These are phyloP conservation scores for Brachymystax lenok DNA, from an alignment of 2,797 vertebrate species.

Conservation along the genomic window DNA sequence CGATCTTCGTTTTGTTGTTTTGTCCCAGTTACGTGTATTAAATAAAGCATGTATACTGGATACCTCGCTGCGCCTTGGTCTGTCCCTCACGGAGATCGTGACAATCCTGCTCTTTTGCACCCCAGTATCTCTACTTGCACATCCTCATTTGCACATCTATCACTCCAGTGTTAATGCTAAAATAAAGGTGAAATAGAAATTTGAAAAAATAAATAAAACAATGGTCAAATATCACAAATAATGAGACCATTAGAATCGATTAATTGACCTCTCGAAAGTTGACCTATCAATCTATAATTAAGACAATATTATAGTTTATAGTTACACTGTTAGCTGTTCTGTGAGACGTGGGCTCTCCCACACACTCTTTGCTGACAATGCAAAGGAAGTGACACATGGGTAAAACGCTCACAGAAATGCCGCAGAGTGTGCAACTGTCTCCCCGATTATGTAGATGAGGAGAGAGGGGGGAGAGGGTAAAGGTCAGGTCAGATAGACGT, in stretches of 20 bases:
- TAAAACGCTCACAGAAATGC: background rate
- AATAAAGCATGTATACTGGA: too few relatives aligned
- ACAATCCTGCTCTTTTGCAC: too few relatives aligned
- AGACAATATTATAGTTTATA: background rate
- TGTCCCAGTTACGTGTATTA: too few relatives aligned
- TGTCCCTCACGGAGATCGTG: too few relatives aligned
- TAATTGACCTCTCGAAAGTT: background rate
- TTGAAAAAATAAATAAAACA: too few relatives aligned
- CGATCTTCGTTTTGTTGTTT: too few relatives aligned
- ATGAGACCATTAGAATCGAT: background rate
- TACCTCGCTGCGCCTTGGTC: too few relatives aligned
- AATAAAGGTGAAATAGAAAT: too few relatives aligned
- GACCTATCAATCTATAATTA: background rate
- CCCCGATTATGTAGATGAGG: background rate
- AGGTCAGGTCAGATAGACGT: background rate
- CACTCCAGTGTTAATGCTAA: too few relatives aligned
- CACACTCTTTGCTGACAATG: background rate
- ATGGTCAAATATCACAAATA: background rate
- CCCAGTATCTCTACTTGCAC: too few relatives aligned
- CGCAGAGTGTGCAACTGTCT: background rate
- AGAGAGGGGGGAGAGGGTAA: background rate
- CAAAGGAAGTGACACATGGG: background rate
- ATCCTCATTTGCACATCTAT: too few relatives aligned
- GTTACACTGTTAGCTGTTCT: background rate
- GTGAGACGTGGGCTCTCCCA: background rate